These are phyloP conservation scores for Magallana ariakensis DNA, from an alignment of 1,140 invertebrate species.

Conservation along the genomic window DNA sequence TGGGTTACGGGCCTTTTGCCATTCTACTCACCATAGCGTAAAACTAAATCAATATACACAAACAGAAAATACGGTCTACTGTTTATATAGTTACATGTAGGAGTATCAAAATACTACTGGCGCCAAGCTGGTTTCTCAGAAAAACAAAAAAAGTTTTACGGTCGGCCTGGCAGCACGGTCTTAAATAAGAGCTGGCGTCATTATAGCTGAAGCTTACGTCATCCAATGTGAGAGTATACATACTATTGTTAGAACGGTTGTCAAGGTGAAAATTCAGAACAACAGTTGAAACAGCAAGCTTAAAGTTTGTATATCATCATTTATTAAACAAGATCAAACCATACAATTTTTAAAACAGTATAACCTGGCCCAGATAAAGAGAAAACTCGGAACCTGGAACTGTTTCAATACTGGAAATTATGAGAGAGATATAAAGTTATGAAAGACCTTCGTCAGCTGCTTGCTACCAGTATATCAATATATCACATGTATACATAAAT, in stretches of 20 bases:
- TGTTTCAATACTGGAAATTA: conserved; percentile 1
- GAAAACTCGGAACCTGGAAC: background rate
- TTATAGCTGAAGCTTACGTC: background rate
- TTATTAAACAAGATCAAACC: conserved; percentile 25
- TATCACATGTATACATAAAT: background rate
- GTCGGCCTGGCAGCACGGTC: background rate
- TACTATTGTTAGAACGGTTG: background rate
- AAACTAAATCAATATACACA: background rate
- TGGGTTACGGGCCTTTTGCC: conserved; percentile 8
- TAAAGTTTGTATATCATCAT: background rate
- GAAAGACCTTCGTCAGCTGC: conserved; percentile 22
- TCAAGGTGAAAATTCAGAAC: background rate
- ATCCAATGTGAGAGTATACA: background rate
- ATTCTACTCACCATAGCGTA: background rate
- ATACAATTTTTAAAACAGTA: background rate
- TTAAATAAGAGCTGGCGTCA: background rate
- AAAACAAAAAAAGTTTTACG: background rate
- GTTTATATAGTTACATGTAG: conserved; percentile 19
- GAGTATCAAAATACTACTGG: background rate
- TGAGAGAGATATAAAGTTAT: background rate
- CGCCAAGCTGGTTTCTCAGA: background rate
- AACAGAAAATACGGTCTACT: background rate
- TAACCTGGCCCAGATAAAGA: background rate
- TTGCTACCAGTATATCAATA: background rate
- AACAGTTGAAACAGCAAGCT: too few species aligned